Conservation (phyloP, 1,140 invertebrate species). For the Listronotus oregonensis region DNA sequence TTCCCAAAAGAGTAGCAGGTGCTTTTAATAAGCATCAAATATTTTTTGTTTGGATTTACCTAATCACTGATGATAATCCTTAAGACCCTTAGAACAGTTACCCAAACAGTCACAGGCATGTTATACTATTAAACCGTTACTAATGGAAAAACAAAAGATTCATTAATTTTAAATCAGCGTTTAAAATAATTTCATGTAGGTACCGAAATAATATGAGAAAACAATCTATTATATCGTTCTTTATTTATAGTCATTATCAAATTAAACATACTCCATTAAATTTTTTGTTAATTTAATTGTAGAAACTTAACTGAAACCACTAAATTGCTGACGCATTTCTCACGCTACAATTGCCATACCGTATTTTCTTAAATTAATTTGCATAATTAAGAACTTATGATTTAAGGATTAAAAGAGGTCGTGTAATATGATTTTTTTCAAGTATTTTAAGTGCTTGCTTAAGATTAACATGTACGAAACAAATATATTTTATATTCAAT, state of each 20-base stretch:
- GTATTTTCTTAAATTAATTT: too few species aligned
- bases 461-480: too few species aligned
- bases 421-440: too few species aligned
- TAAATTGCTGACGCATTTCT: too few species aligned
- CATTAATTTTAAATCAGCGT: conserved; percentile 14
- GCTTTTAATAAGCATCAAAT: conserved; percentile 4
- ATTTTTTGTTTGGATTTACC: conserved; percentile 9
- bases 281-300: background rate
- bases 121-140: conserved; percentile 19
- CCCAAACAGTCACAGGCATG: conserved; percentile 1
- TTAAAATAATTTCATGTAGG: background rate
- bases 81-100: conserved; percentile 1
- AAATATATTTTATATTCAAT: too few species aligned
- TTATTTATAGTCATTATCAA: conserved; percentile 11
- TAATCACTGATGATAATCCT: conserved; percentile 6
- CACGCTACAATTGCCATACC: background rate
- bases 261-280: background rate
- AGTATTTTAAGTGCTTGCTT: too few species aligned
- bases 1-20: background rate
- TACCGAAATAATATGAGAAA: conserved; percentile 17
- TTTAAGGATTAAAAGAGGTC: too few species aligned
- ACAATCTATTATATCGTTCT: conserved; percentile 9
- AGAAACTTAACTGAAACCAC: background rate
- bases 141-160: conserved; percentile 27
- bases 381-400: too few species aligned